Base-by-base conservation (phyloP, 2,888 invertebrate genomes). In the Temnothorax unifasciatus region DNA sequence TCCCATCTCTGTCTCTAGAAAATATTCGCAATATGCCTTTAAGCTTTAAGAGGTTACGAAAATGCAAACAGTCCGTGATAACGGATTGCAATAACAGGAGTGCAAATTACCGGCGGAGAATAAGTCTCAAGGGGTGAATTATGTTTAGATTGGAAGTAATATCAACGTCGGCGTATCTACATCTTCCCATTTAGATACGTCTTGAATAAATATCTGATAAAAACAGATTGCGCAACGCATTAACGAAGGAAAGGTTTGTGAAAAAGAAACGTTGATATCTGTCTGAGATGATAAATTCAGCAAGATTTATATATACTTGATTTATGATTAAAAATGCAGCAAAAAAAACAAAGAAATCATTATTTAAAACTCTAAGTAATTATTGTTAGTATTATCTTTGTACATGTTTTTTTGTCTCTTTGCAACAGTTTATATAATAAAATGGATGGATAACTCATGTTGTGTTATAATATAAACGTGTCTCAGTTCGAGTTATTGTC, bases 161-260 rank as follows among this genome's bases (percentile, higher is more conserved):
- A 41, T n/a, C 41, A 61, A 18, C 18, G 61, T 34, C 5, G 41
- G 0, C 38, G 5, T 77, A 44, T 77, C 68, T 76, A 68, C 41
- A 52, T 77, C 54, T 77, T 77, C 3, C 54, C 77, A 54, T 64
- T 75, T 18, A 75, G 38, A 82, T 64, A 47, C 44, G 34, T 41
- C 29, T n/a, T n/a, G 75, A 25, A 47, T 38, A 61, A 54, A 54
- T 41, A 63, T 54, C 50, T 52, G 74, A 74, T 63, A 57, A 47
- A 47, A 50, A 61, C 59, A 63, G n/a, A 41, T 63, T 47, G 54
- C 29, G 13, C n/a, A 44, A 54, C n/a, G 59, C 74, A 44, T 74
- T 52, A 74, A 34, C 47, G 47, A 63, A 47, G 15, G 15, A 21
- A 18, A 21, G 4, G 63, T 8, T 18, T 1, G 64, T 34, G 29